Percentiles rank a stretch among this genome's conserved stretches.
phyloP scores from a whole-genome alignment of 2,113 vertebrate genomes.

The Poeciliopsis retropinna region DNA sequence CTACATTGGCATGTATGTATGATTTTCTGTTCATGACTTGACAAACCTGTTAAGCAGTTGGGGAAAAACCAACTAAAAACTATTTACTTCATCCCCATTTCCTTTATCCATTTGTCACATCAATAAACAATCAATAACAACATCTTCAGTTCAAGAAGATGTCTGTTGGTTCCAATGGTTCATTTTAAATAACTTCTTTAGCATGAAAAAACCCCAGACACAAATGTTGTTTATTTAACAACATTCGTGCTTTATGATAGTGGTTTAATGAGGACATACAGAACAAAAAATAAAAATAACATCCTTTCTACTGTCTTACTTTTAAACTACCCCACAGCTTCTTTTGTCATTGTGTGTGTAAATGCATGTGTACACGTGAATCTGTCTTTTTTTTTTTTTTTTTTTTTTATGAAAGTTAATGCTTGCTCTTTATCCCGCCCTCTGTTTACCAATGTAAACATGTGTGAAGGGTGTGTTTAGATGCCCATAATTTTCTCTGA shows the following conservation, averaged over 20 bases:
- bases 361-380: neutral
- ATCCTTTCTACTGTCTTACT: neutral
- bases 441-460: constrained; percentile 39
- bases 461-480: constrained; percentile 56
- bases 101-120: too few species aligned
- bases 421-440: constrained; percentile 17
- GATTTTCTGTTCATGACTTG: too few species aligned
- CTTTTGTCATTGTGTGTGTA: neutral
- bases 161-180: neutral
- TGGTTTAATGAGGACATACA: neutral
- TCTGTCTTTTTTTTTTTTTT: neutral
- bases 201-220: too few species aligned
- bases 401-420: constrained; percentile 6
- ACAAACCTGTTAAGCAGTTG: too few species aligned
- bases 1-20: too few species aligned
- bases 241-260: too few species aligned
- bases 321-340: neutral
- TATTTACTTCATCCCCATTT: too few species aligned
- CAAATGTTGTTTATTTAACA: too few species aligned
- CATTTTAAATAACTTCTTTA: too few species aligned
- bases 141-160: too few species aligned
- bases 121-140: too few species aligned
- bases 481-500: constrained; percentile 59
- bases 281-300: neutral
- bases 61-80: too few species aligned